Evolutionary conservation across 2,888 invertebrate species (phyloP).

Genomic region (Morinoia aosen): DNA sequence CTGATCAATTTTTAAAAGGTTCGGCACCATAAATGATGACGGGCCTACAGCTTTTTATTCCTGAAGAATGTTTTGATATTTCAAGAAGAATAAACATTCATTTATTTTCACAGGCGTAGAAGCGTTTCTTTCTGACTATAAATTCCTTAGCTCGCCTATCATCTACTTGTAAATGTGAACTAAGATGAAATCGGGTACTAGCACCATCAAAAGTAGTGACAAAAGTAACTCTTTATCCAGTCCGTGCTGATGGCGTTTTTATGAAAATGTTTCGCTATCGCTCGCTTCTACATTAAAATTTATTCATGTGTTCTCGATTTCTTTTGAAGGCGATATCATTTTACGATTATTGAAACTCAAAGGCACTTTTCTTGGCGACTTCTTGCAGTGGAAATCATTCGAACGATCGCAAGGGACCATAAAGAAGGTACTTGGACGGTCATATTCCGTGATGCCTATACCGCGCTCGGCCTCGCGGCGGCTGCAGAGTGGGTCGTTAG

Average conservation of each 20-base stretch:
- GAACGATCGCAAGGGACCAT: slow-evolving; percentile 33
- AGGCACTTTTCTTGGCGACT: slow-evolving; percentile 33
- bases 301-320: not conserved
- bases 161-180: not conserved
- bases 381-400: slow-evolving; percentile 27
- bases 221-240: not conserved
- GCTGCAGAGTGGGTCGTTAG: slow-evolving; percentile 7
- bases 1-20: too few species aligned
- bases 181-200: not conserved
- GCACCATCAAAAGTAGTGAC: not conserved
- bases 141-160: not conserved
- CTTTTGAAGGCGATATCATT: slow-evolving; percentile 28
- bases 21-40: too few species aligned
- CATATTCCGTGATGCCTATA: slow-evolving; percentile 14
- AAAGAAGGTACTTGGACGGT: slow-evolving; percentile 34
- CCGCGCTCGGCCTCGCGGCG: not conserved
- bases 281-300: slow-evolving; percentile 12
- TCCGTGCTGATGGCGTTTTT: not conserved
- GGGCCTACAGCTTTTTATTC: too few species aligned
- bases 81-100: too few species aligned
- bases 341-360: slow-evolving; percentile 51
- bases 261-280: not conserved
- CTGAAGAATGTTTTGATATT: too few species aligned
- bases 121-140: too few species aligned
- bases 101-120: too few species aligned